A percentile compares a stretch with the other conserved stretches of the same genome.
Evolutionary conservation across 2,888 invertebrate genomes (phyloP).

Genomic region (Aporophyla nigra): DNA sequence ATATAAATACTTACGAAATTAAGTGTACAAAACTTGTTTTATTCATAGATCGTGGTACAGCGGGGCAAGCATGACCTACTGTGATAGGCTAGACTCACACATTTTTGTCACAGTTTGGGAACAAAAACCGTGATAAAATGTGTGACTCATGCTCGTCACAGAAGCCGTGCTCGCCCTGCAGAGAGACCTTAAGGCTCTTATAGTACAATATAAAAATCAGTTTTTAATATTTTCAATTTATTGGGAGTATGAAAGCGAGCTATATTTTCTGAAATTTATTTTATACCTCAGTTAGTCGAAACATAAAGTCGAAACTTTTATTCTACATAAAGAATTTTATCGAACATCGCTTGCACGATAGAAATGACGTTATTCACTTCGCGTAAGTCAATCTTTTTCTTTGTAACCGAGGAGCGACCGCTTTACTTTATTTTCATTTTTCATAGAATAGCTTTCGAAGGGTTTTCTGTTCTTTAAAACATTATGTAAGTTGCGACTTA

Average conservation of each 20-base stretch:
- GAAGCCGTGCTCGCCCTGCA: too few relatives aligned
- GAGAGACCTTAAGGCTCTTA: too few relatives aligned
- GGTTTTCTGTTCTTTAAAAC: conserved; percentile 55
- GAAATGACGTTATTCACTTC: conserved; percentile 39
- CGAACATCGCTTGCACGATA: conserved; percentile 38
- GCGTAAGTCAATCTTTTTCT: conserved; percentile 50
- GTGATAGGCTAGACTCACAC: too few relatives aligned
- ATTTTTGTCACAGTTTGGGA: too few relatives aligned
- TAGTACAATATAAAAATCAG: neutral
- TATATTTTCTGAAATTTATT: neutral
- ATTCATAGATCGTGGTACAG: too few relatives aligned
- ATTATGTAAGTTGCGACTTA: conserved; percentile 36
- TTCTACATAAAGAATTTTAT: conserved; percentile 47
- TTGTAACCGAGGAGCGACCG: conserved; percentile 38
- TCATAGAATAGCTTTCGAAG: conserved; percentile 21
- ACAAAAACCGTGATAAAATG: too few relatives aligned
- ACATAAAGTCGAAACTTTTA: conserved; percentile 32
- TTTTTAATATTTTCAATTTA: neutral
- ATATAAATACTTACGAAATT: too few relatives aligned
- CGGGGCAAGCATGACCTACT: too few relatives aligned
- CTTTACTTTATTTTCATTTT: conserved; percentile 45
- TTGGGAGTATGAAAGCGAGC: neutral
- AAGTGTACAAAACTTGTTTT: too few relatives aligned
- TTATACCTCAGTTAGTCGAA: neutral
- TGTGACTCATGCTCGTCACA: too few relatives aligned